Evolutionary conservation across 2,888 invertebrate species (phyloP).

Genomic region (Drosophila neoperkinsi): DNA sequence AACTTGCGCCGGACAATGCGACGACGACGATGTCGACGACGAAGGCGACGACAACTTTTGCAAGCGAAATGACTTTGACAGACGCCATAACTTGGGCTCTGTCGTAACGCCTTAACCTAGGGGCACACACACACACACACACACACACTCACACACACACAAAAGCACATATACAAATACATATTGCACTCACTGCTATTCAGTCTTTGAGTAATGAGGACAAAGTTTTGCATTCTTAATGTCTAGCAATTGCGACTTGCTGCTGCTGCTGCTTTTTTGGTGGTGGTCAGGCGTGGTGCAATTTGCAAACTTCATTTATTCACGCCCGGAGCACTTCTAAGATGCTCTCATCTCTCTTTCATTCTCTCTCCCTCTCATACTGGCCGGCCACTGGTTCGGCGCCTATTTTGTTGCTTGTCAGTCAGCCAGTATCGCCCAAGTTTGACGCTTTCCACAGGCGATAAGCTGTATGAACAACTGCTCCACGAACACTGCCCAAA

Average conservation of each 20-base stretch:
- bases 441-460: slow-evolving; percentile 77
- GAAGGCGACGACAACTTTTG: slow-evolving; percentile 68
- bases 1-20: slow-evolving; percentile 69
- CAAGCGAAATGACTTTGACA: slow-evolving; percentile 76
- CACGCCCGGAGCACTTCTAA: slow-evolving; percentile 74
- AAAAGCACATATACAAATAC: neutral
- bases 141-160: slow-evolving; percentile 10
- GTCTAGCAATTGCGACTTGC: slow-evolving; percentile 49
- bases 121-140: slow-evolving; percentile 45
- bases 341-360: slow-evolving; percentile 26
- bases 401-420: slow-evolving; percentile 59
- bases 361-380: neutral
- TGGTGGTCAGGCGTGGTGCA: slow-evolving; percentile 81
- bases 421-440: slow-evolving; percentile 53
- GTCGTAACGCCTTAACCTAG: slow-evolving; percentile 78
- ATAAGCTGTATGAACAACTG: slow-evolving; percentile 45
- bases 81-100: slow-evolving; percentile 77
- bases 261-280: slow-evolving; percentile 42
- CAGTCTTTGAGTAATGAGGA: slow-evolving; percentile 74
- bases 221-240: slow-evolving; percentile 80
- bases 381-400: slow-evolving; percentile 13
- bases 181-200: slow-evolving; percentile 21
- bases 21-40: slow-evolving; percentile 40
- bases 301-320: slow-evolving; percentile 81
- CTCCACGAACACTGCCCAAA: slow-evolving; percentile 3